Base-by-base conservation (phyloP, 2,888 invertebrate species). In the Eilema caniola region DNA sequence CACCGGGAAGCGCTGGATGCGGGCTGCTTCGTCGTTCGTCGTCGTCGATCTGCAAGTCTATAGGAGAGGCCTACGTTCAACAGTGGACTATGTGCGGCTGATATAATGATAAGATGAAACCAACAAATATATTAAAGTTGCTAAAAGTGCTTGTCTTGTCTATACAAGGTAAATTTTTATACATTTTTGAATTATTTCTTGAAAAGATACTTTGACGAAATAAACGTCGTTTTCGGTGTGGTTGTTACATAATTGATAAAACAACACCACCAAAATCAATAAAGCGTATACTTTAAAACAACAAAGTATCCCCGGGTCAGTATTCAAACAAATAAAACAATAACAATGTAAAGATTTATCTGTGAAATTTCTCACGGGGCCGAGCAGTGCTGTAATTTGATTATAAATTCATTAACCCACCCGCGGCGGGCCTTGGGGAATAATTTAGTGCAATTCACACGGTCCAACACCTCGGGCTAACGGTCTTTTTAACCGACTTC, bases 361-460 rank as follows among this genome's bases (percentile, higher is more conserved):
- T 88, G 88, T 87, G 87, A 91, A 93, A 93, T 93, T 92, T 92
- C 93, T 91, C 92, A 89, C 88, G 90, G 90, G 90, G 85, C 85
- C 86, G 86, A 88, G 88, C 88, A 85, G 84, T 82, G 83, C 76
- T 89, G 92, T 93, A 94, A 95, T 94, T 94, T 92, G 92, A 95
- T 95, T 95, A 95, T 95, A 95, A 95, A 95, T 95, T 95, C 95
- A 95, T 95, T 93, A 92, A 92, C 89, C 90, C 90, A 89, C 87
- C 93, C 91, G 87, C 90, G 88, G 87, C 85, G 86, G 69, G 89
- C 92, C 91, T 86, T 80, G 85, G 93, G 94, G 95, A 94, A 95
- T 95, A 93, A 95, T 95, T 95, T 93, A 95, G 92, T 92, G 91
- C 90, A 88, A 90, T 93, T 91, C 93, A 92, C 92, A 90, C 93